These are phyloP conservation scores for Phyllotreta cruciferae DNA, from an alignment of 2,888 invertebrate species.

Conservation along the genomic window DNA sequence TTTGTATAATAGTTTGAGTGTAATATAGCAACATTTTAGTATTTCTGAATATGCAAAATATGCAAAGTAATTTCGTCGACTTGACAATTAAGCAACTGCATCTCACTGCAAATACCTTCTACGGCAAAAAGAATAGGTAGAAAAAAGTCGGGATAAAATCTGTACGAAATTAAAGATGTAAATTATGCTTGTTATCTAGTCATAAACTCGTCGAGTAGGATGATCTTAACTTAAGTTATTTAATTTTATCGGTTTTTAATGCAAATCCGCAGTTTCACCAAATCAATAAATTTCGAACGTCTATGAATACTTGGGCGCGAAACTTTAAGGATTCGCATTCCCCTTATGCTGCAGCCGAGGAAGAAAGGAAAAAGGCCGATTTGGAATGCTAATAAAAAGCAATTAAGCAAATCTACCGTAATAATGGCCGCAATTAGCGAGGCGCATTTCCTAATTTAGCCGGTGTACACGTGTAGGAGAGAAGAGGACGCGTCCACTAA, in stretches of 20 bases:
- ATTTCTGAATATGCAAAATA: too few relatives aligned
- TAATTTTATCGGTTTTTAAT: conserved; percentile 18
- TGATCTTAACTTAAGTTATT: conserved; percentile 13
- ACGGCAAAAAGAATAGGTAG: too few relatives aligned
- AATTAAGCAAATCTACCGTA: conserved; percentile 35
- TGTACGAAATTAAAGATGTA: conserved; percentile 4
- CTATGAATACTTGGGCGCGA: conserved; percentile 13
- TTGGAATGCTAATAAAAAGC: conserved; percentile 36
- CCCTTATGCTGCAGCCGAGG: not conserved
- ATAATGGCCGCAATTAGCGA: conserved; percentile 33
- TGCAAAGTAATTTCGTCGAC: too few relatives aligned
- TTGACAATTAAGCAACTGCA: too few relatives aligned
- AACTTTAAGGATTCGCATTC: conserved; percentile 14
- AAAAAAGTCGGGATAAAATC: too few relatives aligned
- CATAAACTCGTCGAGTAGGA: conserved; percentile 13
- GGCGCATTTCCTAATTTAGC: conserved; percentile 33
- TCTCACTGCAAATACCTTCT: too few relatives aligned
- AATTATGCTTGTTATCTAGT: conserved; percentile 12
- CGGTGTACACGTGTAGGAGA: conserved; percentile 20
- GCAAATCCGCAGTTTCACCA: conserved; percentile 10
- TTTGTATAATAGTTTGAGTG: too few relatives aligned
- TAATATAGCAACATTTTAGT: too few relatives aligned
- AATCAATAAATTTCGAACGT: conserved; percentile 12
- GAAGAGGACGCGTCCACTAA: conserved; percentile 19
- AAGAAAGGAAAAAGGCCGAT: conserved; percentile 27